Percentiles rank a stretch among this genome's conserved stretches.
Conservation (phyloP, 2,888 invertebrate species). For the Ditylenchus weischeri region DNA sequence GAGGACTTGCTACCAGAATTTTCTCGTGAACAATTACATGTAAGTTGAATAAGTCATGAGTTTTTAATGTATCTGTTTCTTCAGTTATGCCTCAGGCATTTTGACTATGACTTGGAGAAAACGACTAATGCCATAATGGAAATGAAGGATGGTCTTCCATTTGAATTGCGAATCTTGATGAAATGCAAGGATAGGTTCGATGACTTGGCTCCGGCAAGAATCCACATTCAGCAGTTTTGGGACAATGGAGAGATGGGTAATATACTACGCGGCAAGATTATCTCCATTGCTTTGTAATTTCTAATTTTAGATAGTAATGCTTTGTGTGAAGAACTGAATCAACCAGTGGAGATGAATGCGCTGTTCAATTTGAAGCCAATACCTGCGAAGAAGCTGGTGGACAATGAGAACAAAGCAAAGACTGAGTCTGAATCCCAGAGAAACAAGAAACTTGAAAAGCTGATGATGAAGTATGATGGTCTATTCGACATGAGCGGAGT, state of each 20-base stretch:
- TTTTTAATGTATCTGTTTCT: not conserved
- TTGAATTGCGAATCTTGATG: conserved; percentile 33
- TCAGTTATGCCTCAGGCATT: conserved; percentile 44
- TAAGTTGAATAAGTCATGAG: not conserved
- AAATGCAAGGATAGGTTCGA: conserved; percentile 18
- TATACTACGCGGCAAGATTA: no score
- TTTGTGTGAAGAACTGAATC: no score
- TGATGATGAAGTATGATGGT: conserved; percentile 7
- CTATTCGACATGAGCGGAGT: conserved; percentile 8
- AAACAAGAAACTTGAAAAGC: not conserved
- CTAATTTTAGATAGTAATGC: no score
- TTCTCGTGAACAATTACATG: conserved; percentile 25
- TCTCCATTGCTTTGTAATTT: no score
- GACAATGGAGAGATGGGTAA: no score
- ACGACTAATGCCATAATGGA: conserved; percentile 32
- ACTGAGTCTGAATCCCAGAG: not conserved
- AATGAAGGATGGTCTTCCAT: conserved; percentile 31
- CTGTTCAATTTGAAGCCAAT: conserved; percentile 7
- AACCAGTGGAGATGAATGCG: not conserved
- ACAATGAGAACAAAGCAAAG: not conserved
- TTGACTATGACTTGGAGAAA: conserved; percentile 36
- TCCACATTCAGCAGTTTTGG: no score
- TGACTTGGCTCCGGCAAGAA: not conserved
- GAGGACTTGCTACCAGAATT: conserved; percentile 20
- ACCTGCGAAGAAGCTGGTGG: not conserved